A percentile compares a stretch with the other conserved stretches of the same genome.
Conservation (phyloP, 2,797 vertebrate genomes). For the Amblyraja radiata region DNA sequence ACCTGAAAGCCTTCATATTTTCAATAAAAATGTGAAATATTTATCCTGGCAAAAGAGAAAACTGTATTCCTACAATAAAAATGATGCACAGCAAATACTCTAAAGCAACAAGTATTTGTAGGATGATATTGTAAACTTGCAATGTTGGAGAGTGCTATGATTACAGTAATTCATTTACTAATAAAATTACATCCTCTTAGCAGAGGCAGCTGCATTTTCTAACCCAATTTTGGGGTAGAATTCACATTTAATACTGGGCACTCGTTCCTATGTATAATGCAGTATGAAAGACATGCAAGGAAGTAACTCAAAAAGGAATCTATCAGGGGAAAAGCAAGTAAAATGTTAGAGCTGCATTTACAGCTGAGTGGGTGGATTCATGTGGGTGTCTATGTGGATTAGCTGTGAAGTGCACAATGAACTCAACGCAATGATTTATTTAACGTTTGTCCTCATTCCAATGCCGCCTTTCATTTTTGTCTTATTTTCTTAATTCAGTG, state of each 20-base stretch:
- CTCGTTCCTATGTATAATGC: neutral
- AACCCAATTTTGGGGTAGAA: neutral
- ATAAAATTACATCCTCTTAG: neutral
- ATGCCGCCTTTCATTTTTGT: neutral
- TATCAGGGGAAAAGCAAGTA: constrained; percentile 22
- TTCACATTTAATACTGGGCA: neutral
- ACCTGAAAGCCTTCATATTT: neutral
- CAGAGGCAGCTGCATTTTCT: constrained; percentile 4
- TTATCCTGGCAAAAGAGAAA: neutral
- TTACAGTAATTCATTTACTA: constrained; percentile 18
- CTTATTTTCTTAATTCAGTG: constrained; percentile 2
- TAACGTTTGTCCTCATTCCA: neutral
- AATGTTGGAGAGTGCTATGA: neutral
- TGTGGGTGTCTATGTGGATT: constrained; percentile 7
- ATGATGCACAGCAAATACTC: neutral
- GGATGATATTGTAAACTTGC: constrained; percentile 1
- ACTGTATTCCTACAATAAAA: neutral
- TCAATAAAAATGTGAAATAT: neutral
- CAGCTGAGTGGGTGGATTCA: constrained; percentile 18
- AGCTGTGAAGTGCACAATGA: neutral
- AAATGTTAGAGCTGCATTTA: constrained; percentile 22
- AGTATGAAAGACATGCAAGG: neutral
- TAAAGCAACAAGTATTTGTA: neutral
- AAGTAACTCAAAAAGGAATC: constrained; percentile 16
- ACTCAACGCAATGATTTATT: neutral